These are phyloP conservation scores for Motacilla alba DNA, from an alignment of 2,113 vertebrate species.

Conservation along the genomic window DNA sequence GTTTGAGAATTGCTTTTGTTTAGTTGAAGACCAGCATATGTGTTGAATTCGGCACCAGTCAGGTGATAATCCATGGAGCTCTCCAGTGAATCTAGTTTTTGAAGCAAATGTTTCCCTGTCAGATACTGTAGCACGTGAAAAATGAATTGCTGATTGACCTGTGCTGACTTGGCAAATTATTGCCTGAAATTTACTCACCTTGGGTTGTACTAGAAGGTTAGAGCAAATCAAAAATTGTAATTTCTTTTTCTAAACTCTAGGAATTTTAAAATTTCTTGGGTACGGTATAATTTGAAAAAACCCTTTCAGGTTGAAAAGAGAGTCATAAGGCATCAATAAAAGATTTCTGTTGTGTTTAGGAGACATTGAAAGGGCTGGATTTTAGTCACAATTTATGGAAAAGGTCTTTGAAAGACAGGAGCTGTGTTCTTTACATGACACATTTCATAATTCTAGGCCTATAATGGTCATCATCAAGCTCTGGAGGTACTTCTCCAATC, in stretches of 20 bases:
- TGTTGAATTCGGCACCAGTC: neutral
- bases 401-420: neutral
- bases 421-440: neutral
- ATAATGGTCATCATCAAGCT: constrained; percentile 93
- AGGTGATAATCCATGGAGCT: neutral
- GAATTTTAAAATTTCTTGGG: neutral
- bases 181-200: neutral
- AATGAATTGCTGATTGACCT: neutral
- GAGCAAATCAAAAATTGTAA: neutral
- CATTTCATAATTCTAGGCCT: constrained; percentile 78
- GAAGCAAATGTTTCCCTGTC: neutral
- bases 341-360: neutral
- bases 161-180: neutral
- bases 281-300: neutral
- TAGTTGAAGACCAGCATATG: neutral
- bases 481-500: constrained; percentile 91
- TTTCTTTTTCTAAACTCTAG: neutral
- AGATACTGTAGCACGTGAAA: neutral
- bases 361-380: neutral
- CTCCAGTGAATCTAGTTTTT: neutral
- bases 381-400: neutral
- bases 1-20: neutral
- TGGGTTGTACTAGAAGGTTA: neutral
- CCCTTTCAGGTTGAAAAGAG: neutral
- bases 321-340: neutral